Percentiles rank a stretch among this genome's conserved stretches.
Evolutionary conservation across 2,888 invertebrate species (phyloP).

Genomic region (Mythimna albipuncta): DNA sequence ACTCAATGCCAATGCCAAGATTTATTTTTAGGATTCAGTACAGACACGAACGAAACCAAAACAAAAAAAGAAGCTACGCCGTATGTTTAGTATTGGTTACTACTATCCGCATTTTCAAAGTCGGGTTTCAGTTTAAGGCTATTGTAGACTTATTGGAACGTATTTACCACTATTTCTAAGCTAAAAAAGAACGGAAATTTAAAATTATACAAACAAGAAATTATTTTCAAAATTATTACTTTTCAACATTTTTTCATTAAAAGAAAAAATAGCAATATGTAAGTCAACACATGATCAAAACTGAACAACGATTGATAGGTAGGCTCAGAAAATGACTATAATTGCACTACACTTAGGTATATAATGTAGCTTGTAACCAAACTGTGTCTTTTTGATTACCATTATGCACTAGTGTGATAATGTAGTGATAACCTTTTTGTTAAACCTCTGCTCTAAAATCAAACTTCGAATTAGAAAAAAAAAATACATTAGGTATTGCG

Average conservation of each 20-base stretch:
- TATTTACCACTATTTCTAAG: background rate
- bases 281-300: background rate
- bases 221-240: too few species aligned
- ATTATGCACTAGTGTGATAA: too few species aligned
- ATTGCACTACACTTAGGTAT: too few species aligned
- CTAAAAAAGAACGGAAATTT: background rate
- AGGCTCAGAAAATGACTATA: too few species aligned
- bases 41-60: background rate
- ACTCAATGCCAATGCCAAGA: slow-evolving; percentile 42
- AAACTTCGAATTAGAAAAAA: too few species aligned
- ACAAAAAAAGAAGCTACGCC: background rate
- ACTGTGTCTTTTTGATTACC: too few species aligned
- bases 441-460: too few species aligned
- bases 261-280: background rate
- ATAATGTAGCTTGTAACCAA: too few species aligned
- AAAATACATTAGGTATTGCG: too few species aligned
- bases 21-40: slow-evolving; percentile 36
- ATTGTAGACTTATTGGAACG: background rate
- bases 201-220: too few species aligned
- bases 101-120: background rate
- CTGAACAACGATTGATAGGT: too few species aligned
- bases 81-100: background rate
- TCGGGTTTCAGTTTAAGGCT: background rate
- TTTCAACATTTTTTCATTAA: background rate
- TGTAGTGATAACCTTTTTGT: too few species aligned